Evolutionary conservation across 2,797 vertebrate genomes (phyloP).

Genomic region (Masticophis lateralis): DNA sequence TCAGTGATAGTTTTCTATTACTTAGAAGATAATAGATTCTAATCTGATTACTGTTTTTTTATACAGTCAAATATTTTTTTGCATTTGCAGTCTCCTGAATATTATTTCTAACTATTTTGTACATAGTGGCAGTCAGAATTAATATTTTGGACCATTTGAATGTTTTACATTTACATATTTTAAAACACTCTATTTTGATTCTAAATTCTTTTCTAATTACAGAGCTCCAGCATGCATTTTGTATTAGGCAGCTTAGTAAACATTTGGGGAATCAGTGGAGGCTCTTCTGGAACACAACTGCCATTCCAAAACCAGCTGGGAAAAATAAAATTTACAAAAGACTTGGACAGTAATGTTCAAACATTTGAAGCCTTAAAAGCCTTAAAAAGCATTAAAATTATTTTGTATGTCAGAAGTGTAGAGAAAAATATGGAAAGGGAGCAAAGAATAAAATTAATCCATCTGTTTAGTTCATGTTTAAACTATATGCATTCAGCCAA

Average conservation of each 20-base stretch:
- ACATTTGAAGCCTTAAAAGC: slow-evolving; percentile 49
- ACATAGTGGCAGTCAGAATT: background rate
- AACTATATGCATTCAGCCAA: slow-evolving; percentile 63
- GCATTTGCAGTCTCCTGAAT: background rate
- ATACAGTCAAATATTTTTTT: background rate
- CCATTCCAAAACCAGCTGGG: slow-evolving; percentile 41
- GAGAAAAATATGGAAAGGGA: slow-evolving; percentile 54
- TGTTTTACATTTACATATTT: background rate
- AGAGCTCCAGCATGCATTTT: background rate
- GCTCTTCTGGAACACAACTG: slow-evolving; percentile 45
- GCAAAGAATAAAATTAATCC: slow-evolving; percentile 46
- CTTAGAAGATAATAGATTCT: background rate
- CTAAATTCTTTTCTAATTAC: background rate
- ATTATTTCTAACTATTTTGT: background rate
- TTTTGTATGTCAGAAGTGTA: slow-evolving; percentile 35
- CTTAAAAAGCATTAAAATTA: slow-evolving; percentile 50
- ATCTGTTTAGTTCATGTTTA: slow-evolving; percentile 53
- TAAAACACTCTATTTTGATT: rapidly evolving
- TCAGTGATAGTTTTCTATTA: background rate
- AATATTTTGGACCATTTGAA: slow-evolving; percentile 8
- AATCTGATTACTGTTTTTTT: background rate
- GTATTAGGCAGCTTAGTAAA: slow-evolving; percentile 21
- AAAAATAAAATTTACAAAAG: slow-evolving; percentile 41
- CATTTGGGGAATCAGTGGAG: slow-evolving; percentile 31
- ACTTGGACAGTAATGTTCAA: slow-evolving; percentile 29